Evolutionary conservation across 2,797 vertebrate genomes (phyloP), one percentile per base, ranked within the genome.

Genomic region (Megalops cyprinoides): DNA sequence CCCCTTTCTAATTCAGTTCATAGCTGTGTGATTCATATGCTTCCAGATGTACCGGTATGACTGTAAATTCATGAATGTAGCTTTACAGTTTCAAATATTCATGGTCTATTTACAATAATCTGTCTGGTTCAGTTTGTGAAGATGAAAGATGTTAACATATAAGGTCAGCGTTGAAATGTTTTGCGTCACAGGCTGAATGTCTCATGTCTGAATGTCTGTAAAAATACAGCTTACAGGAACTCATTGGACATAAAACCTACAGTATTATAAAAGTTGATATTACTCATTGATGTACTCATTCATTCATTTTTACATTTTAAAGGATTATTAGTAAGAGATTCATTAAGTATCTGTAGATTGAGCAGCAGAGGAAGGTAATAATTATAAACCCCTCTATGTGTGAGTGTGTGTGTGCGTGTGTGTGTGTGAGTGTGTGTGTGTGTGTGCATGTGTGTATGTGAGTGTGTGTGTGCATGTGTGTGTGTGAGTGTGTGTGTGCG

Each of bases 401-500:
- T 67, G 12, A 20, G 3, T 67, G 3, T 39, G 31, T 3, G n/a
- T 3, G 18, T 69, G 65, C 56, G 78, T 79, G 48, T 56, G 65
- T 51, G 12, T 75, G 74, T 75, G 46, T 15, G 46, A 74, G 28
- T n/a, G 39, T 31, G 31, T 28, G 39, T 76, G 34, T 28, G 79
- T 60, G 74, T 58, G 62, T 79, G 34, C 65, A 53, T 81, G 71
- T 83, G 5, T 60, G 39, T 74, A 56, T 62, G 42, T 77, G 55
- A 39, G 42, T 34, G 23, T 42, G 46, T 53, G 69, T 44, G 55
- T 46, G 74, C 25, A 55, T 12, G 81, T 60, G 58, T 39, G 67
- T 42, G 46, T 58, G 51, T 62, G 28, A 62, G 51, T 51, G 28
- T 42, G 39, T 37, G 51, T 46, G 76, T 49, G 37, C 28, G 37